Conservation (phyloP, 92 coral and sea anemone species). For the Palythoa caribaeorum region DNA sequence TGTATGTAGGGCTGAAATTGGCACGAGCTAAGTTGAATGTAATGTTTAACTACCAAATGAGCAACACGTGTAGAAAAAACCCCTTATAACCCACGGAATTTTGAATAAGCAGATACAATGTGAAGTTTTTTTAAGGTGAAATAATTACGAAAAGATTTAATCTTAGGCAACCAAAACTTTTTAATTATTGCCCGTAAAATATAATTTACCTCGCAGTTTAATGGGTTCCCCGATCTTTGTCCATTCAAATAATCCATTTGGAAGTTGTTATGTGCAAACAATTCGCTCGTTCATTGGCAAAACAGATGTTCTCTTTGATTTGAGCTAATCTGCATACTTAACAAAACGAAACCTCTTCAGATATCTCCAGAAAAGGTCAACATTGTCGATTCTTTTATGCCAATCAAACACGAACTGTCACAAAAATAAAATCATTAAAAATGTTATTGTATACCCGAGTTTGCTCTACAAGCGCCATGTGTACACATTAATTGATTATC, state of each 20-base stretch:
- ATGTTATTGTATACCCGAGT: background rate
- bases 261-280: slow-evolving; percentile 32
- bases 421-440: background rate
- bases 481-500: slow-evolving; percentile 2
- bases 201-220: slow-evolving; percentile 31
- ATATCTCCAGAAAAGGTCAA: slow-evolving; percentile 32
- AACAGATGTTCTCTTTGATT: slow-evolving; percentile 46
- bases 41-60: too few relatives aligned
- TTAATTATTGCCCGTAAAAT: background rate
- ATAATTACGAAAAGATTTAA: background rate
- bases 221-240: slow-evolving; percentile 8
- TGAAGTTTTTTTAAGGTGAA: background rate
- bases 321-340: slow-evolving; percentile 43
- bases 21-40: background rate
- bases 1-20: background rate
- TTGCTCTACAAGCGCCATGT: slow-evolving; percentile 29
- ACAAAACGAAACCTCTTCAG: slow-evolving; percentile 41
- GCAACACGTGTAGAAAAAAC: background rate
- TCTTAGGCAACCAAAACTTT: background rate
- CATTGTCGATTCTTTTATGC: slow-evolving; percentile 6
- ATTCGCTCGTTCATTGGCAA: slow-evolving; percentile 28
- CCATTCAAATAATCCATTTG: slow-evolving; percentile 36
- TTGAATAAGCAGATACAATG: background rate
- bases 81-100: background rate
- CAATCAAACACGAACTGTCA: slow-evolving; percentile 31